Percentiles rank a stretch among this genome's conserved stretches.
Evolutionary conservation across 2,888 invertebrate species (phyloP).

Genomic region (Lasioglossum vierecki): DNA sequence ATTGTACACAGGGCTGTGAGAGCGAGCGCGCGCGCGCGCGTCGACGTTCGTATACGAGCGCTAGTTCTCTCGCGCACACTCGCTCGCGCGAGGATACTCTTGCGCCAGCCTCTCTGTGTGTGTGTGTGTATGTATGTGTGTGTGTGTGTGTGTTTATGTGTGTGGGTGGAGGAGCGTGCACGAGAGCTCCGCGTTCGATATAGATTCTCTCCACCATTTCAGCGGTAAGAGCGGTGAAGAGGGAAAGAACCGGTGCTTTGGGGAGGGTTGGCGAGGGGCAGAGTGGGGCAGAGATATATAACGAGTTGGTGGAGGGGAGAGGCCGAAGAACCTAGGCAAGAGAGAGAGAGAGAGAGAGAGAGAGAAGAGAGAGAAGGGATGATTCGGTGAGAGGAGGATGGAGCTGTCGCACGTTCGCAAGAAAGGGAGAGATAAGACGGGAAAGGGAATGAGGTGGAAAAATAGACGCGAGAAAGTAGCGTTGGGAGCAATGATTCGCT

Average conservation of each 20-base stretch:
- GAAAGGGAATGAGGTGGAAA: slow-evolving; percentile 33
- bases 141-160: not conserved
- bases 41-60: no score
- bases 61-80: slow-evolving; percentile 31
- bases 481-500: slow-evolving; percentile 1
- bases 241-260: not conserved
- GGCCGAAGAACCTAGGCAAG: not conserved
- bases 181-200: slow-evolving; percentile 40
- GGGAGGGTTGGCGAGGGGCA: not conserved
- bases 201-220: slow-evolving; percentile 20
- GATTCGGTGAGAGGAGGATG: not conserved
- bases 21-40: slow-evolving; percentile 29
- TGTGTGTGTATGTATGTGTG: not conserved
- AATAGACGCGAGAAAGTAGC: slow-evolving; percentile 36
- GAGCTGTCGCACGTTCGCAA: not conserved
- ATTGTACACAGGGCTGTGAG: slow-evolving; percentile 78
- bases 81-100: not conserved
- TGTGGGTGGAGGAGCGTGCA: slow-evolving; percentile 8
- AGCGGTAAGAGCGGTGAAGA: slow-evolving; percentile 3
- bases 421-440: not conserved
- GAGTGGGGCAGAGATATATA: not conserved
- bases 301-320: not conserved
- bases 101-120: not conserved
- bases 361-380: not conserved
- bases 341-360: not conserved